Evolutionary conservation across 37 sponge, comb jelly and placozoan species (phyloP).

Genomic region (Cladorhizidae sp.): DNA sequence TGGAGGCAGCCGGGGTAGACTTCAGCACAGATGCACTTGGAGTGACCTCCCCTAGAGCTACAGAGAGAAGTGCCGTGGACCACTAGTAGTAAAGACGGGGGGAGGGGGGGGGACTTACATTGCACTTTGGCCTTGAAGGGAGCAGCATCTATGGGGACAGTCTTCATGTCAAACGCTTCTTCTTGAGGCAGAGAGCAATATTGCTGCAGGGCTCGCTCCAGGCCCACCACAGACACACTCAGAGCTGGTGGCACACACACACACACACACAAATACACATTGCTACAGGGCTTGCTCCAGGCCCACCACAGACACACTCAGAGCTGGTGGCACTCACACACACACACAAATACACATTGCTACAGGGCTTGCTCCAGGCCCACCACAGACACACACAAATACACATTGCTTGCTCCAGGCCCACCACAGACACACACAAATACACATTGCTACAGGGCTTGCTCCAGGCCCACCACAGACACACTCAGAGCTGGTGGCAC

Average conservation of each 20-base stretch:
- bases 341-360: background rate
- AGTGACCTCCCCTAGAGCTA: conserved; percentile 58
- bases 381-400: no score
- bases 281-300: background rate
- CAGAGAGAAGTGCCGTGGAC: background rate
- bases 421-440: no score
- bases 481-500: no score
- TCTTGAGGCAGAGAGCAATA: conserved; percentile 85
- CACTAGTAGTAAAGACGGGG: background rate
- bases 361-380: no score
- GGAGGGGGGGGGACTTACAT: conserved; percentile 34
- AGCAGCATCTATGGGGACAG: conserved; percentile 87
- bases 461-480: no score
- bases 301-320: background rate
- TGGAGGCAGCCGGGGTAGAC: conserved; percentile 56
- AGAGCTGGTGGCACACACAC: conserved; percentile 35
- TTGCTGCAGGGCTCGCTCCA: conserved; percentile 89
- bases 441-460: no score
- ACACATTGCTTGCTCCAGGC: no score
- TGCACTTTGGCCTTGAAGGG: conserved; percentile 48
- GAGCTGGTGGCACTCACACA: background rate
- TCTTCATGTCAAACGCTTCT: conserved; percentile 89
- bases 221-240: conserved; percentile 89
- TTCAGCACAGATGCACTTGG: conserved; percentile 60
- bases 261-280: background rate